phyloP scores from a whole-genome alignment of 1,140 invertebrate species.

The Achatina immaculata region DNA sequence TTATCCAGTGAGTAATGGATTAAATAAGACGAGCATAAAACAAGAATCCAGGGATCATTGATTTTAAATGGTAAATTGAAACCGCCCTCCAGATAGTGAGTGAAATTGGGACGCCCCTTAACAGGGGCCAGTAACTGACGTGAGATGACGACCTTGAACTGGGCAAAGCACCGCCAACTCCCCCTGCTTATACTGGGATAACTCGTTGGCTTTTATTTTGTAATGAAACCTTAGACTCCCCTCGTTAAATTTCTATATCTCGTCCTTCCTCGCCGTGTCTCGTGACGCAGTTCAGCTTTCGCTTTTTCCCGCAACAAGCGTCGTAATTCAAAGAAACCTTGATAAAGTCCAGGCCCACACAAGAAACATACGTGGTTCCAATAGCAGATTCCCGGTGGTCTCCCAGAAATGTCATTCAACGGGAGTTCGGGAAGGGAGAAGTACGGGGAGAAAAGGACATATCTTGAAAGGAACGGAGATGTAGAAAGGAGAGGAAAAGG shows the following conservation, averaged over 20 bases:
- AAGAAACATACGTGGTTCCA: neutral
- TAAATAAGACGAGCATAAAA: too few species aligned
- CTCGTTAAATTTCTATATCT: neutral
- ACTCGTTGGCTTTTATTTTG: too few species aligned
- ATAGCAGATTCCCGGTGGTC: neutral
- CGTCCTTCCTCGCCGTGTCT: neutral
- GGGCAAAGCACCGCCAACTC: too few species aligned
- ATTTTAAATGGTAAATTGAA: too few species aligned
- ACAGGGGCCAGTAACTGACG: too few species aligned
- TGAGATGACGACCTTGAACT: too few species aligned
- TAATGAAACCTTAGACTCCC: neutral
- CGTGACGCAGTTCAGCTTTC: neutral
- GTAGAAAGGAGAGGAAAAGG: slow-evolving; percentile 1
- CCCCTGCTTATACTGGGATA: too few species aligned
- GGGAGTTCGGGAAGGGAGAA: neutral
- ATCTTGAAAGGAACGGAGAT: neutral
- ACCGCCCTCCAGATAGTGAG: too few species aligned
- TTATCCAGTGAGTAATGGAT: too few species aligned
- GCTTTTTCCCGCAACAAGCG: neutral
- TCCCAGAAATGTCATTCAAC: neutral
- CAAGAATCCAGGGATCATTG: too few species aligned
- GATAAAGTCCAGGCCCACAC: neutral
- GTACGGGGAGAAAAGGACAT: neutral
- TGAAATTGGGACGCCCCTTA: too few species aligned
- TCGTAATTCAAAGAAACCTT: slow-evolving; percentile 9